phyloP scores from a whole-genome alignment of 2,888 invertebrate species.

The Nomada goodeniana region DNA sequence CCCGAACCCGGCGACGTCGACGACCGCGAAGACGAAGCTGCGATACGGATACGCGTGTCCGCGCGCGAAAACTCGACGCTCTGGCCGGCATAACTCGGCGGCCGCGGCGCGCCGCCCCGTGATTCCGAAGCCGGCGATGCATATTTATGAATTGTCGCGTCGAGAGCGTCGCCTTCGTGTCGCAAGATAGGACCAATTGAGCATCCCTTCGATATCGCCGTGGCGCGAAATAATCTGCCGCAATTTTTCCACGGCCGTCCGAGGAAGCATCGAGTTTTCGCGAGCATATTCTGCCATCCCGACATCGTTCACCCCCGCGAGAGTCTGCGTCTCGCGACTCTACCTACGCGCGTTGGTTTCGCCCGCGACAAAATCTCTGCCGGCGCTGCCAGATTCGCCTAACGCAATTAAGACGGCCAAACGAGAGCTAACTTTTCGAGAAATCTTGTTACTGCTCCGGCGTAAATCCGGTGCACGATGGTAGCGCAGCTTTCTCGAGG shows the following conservation, averaged over 20 bases:
- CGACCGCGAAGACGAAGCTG: constrained; percentile 37
- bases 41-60: neutral
- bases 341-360: neutral
- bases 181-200: constrained; percentile 75
- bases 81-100: constrained; percentile 66
- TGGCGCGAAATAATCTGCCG: constrained; percentile 41
- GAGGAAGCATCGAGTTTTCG: neutral
- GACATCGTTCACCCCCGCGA: neutral
- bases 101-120: constrained; percentile 26
- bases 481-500: neutral
- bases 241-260: neutral
- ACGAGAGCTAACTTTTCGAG: constrained; percentile 42
- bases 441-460: constrained; percentile 43
- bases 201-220: constrained; percentile 61
- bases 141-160: constrained; percentile 75
- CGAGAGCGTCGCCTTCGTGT: constrained; percentile 67
- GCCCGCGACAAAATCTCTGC: constrained; percentile 10
- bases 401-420: constrained; percentile 45
- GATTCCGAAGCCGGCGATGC: constrained; percentile 67
- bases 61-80: constrained; percentile 52
- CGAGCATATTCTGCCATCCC: neutral
- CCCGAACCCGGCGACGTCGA: constrained; percentile 35
- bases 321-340: neutral
- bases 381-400: constrained; percentile 26
- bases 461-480: constrained; percentile 27